A percentile compares a stretch with the other conserved stretches of the same genome.
phyloP scores from a whole-genome alignment of 2,113 vertebrate species.

The Galemys pyrenaicus region DNA sequence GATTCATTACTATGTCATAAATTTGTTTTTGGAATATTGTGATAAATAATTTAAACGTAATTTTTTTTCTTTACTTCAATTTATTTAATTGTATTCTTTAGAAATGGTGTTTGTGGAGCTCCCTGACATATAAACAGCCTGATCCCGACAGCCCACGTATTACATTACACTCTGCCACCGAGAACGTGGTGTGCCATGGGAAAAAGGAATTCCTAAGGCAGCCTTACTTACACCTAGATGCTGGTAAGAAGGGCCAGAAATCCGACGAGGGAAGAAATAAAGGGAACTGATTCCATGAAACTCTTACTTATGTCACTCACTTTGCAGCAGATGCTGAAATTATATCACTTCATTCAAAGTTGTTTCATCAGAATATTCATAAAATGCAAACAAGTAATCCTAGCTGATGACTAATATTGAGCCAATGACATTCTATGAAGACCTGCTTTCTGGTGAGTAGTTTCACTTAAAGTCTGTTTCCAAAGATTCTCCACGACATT shows the following conservation, averaged over 20 bases:
- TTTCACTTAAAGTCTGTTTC: no score
- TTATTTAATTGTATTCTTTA: slow-evolving; percentile 2
- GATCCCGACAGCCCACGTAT: background rate
- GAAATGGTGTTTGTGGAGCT: background rate
- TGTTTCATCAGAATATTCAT: no score
- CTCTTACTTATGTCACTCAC: background rate
- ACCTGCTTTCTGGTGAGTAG: no score
- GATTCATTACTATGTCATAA: background rate
- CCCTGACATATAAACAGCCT: background rate
- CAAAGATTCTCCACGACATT: no score
- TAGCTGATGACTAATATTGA: no score
- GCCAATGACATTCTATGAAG: no score
- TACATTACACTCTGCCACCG: background rate
- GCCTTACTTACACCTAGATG: no score
- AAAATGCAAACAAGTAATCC: no score
- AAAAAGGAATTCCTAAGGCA: background rate
- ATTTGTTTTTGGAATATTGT: background rate
- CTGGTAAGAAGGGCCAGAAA: background rate
- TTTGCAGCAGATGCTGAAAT: no score
- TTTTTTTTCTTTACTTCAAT: background rate
- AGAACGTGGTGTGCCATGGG: no score
- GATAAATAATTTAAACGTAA: background rate
- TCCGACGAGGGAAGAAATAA: background rate
- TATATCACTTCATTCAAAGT: no score
- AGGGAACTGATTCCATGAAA: background rate